Percentiles rank a stretch among this genome's conserved stretches.
phyloP scores from a whole-genome alignment of 2,797 vertebrate species.

The Vireo griseus region DNA sequence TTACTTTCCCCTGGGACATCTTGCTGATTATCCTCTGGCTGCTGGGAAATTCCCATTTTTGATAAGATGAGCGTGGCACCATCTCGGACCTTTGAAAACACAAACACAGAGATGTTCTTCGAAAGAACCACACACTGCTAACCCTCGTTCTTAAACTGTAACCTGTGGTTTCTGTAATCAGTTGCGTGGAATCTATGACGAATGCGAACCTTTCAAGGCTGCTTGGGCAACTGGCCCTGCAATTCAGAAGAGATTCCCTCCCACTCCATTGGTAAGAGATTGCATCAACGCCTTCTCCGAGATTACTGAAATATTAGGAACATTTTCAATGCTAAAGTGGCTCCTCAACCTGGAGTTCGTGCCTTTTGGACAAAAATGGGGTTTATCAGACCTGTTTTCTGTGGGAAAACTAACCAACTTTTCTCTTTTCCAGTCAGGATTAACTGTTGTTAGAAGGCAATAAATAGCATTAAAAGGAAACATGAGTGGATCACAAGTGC shows the following conservation, averaged over 20 bases:
- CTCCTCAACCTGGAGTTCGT: not conserved
- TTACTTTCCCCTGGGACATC: conserved; percentile 93
- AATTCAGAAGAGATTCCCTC: not conserved
- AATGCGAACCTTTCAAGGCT: not conserved
- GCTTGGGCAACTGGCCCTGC: not conserved
- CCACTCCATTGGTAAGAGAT: not conserved
- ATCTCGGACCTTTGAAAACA: conserved; percentile 87
- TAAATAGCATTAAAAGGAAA: not conserved
- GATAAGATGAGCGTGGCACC: conserved; percentile 92
- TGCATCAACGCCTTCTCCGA: not conserved
- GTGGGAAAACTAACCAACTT: not conserved
- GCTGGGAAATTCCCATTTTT: conserved; percentile 85
- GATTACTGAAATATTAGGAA: not conserved
- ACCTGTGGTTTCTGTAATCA: not conserved
- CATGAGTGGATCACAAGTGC: not conserved
- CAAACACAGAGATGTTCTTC: not conserved
- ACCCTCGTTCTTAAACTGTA: not conserved
- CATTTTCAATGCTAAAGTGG: not conserved
- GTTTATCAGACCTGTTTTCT: not conserved
- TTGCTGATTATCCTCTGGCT: conserved; percentile 93
- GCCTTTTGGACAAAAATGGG: not conserved
- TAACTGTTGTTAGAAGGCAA: not conserved
- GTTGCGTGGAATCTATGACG: not conserved
- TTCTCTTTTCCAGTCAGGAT: not conserved
- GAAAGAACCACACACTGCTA: not conserved